Evolutionary conservation across 2,888 invertebrate species (phyloP), one percentile per base, ranked within the genome.

Genomic region (Petrophora chlorosata): DNA sequence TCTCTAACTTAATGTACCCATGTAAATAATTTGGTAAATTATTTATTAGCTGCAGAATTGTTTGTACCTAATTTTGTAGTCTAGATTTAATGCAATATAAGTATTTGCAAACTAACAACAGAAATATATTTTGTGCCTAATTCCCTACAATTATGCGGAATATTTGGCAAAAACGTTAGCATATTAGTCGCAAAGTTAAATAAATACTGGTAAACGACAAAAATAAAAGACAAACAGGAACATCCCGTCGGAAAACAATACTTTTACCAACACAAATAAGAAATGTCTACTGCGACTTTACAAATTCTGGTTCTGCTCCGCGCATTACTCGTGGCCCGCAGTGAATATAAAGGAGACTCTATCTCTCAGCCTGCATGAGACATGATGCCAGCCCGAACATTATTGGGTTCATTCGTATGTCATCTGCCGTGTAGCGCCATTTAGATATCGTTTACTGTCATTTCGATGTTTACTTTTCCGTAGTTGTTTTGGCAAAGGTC

Each of bases 271-370:
- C 5, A 22, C 15, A 61, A 64, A 59, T 61, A 63, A 59, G 57
- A 58, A 58, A 59, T 41, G 43, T 53, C 40, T 44, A 19, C 28
- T 44, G 23, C 28, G 41, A 44, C 54, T 61, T 66, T 56, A 64
- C 51, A 61, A 61, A 70, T 69, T 70, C 61, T 26, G 23, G 39
- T 42, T 56, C 35, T 26, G 57, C 59, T 56, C 35, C 28, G 57
- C 59, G 66, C 67, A 65, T 71, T 71, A 64, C 67, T 59, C 61
- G 66, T 63, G 55, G 46, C 45, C 56, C 61, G 56, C 50, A 66
- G 62, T 72, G 78, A 77, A 79, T 82, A 76, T 67, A 75, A 79
- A 79, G 55, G 64, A 67, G 71, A 49, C 62, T 61, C 67, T 59
- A 64, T 40, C 44, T 50, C 19, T 39, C 28, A 43, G 34, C 10